Base-by-base conservation (phyloP, 2,797 vertebrate species). In the Gastrophryne carolinensis region DNA sequence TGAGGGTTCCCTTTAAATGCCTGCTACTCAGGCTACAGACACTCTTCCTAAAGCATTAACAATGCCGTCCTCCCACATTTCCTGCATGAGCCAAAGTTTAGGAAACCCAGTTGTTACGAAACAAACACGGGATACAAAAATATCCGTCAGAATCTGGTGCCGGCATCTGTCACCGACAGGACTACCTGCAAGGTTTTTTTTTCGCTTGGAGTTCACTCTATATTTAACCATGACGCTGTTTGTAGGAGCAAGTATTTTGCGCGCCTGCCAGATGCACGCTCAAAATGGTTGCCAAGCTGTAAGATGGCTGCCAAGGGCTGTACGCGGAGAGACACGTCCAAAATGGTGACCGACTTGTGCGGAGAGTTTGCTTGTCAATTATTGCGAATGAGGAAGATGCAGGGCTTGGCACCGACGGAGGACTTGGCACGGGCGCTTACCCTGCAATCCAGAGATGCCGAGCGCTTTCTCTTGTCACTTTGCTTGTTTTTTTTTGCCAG, bases 261-360 rank as follows among this genome's bases (percentile, higher is more conserved):
- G 91, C 91, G 89, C 86, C 86, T 91, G 93, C 90, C 91, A 93
- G 89, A 89, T 89, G 91, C 86, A 88, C 86, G 83, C 87, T 93
- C 93, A 96, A 98, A 96, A 97, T 97, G 95, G 96, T 95, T 97
- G 95, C 96, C 96, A 97, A 89, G 87, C 91, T 91, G 91, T 92
- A 96, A 97, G 91, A 97, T 97, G 96, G 95, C 95, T 96, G 95
- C 95, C 95, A 96, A 93, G 86, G 86, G 86, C 85, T 86, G 84
- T 84, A 83, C 83, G 81, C 82, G 82, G 72, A 70, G 82, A 82
- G 52, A 81, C 84, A 82, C 83, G 88, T 89, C 87, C 88, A 89
- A 91, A 89, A 90, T 89, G 87, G 88, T 83, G 87, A 88, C 86
- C 86, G 82, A 80, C 80, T 81, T 86, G 80, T 79, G 81, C 79